Evolutionary conservation across 2,113 vertebrate genomes (phyloP).

Genomic region (Pomatostomus ruficeps): DNA sequence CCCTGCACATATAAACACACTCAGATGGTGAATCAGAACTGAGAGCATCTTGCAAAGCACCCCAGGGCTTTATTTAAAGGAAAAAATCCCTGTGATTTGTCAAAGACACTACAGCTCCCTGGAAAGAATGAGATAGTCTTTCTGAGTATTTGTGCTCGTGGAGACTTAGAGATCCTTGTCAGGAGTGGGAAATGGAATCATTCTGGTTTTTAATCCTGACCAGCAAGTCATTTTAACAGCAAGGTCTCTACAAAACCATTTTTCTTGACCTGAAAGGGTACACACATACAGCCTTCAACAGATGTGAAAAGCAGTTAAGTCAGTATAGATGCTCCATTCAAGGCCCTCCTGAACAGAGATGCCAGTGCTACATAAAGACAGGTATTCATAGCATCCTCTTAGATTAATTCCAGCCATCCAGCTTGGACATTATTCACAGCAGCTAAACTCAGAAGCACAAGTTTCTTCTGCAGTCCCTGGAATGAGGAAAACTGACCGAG

Average conservation of each 20-base stretch:
- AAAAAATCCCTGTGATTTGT: neutral
- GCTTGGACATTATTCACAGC: neutral
- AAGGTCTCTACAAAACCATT: slow-evolving; percentile 15
- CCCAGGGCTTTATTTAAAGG: slow-evolving; percentile 41
- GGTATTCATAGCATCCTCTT: slow-evolving; percentile 40
- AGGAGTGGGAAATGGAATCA: slow-evolving; percentile 5
- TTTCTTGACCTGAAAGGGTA: slow-evolving; percentile 46
- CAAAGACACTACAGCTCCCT: slow-evolving; percentile 14
- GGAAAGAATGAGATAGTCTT: slow-evolving; percentile 17
- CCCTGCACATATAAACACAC: neutral
- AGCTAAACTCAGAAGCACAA: neutral
- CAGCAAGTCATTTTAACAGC: neutral
- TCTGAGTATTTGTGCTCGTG: neutral
- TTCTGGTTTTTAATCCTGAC: slow-evolving; percentile 32
- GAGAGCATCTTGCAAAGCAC: slow-evolving; percentile 39
- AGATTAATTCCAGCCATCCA: neutral
- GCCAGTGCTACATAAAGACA: slow-evolving; percentile 30
- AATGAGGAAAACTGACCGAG: neutral
- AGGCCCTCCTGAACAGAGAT: neutral
- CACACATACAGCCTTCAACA: neutral
- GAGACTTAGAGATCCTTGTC: slow-evolving; percentile 37
- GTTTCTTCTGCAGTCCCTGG: neutral
- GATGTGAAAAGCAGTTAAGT: slow-evolving; percentile 37
- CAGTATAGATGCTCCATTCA: slow-evolving; percentile 54
- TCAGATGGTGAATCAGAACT: slow-evolving; percentile 7